A percentile compares a stretch with the other conserved stretches of the same genome.
phyloP scores from a whole-genome alignment of 2,888 invertebrate genomes.

The Geotrupes spiniger region DNA sequence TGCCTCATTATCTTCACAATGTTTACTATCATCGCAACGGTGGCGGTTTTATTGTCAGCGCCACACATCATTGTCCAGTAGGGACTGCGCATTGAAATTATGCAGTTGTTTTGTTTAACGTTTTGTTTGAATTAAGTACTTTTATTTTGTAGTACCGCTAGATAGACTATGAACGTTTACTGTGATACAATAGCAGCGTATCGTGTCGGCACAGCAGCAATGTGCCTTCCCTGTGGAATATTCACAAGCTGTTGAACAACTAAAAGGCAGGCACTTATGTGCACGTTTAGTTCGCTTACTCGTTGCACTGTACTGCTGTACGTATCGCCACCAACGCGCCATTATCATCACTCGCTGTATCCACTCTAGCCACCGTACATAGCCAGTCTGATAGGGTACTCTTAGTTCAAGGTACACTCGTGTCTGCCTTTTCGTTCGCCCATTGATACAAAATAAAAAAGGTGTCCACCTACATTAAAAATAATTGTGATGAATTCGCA shows the following conservation, averaged over 20 bases:
- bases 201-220: conserved; percentile 48
- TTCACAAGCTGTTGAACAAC: conserved; percentile 48
- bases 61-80: conserved; percentile 95
- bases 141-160: conserved; percentile 35
- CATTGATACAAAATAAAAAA: conserved; percentile 48
- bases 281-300: conserved; percentile 33
- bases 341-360: conserved; percentile 26
- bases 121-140: conserved; percentile 25
- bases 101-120: conserved; percentile 20
- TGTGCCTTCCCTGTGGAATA: conserved; percentile 50
- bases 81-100: conserved; percentile 37
- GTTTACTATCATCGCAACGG: conserved; percentile 90
- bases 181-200: conserved; percentile 50
- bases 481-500: conserved; percentile 53
- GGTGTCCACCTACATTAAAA: conserved; percentile 50
- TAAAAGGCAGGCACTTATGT: conserved; percentile 51
- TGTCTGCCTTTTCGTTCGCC: conserved; percentile 51
- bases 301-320: conserved; percentile 25
- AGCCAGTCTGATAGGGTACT: conserved; percentile 24
- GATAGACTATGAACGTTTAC: conserved; percentile 46
- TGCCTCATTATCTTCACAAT: conserved; percentile 94
- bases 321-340: conserved; percentile 26
- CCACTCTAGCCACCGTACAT: conserved; percentile 27
- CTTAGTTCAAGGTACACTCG: conserved; percentile 43
- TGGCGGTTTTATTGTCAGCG: conserved; percentile 86